Evolutionary conservation across 2,888 invertebrate genomes (phyloP), one percentile per base, ranked within the genome.

Genomic region (Neria commutata): DNA sequence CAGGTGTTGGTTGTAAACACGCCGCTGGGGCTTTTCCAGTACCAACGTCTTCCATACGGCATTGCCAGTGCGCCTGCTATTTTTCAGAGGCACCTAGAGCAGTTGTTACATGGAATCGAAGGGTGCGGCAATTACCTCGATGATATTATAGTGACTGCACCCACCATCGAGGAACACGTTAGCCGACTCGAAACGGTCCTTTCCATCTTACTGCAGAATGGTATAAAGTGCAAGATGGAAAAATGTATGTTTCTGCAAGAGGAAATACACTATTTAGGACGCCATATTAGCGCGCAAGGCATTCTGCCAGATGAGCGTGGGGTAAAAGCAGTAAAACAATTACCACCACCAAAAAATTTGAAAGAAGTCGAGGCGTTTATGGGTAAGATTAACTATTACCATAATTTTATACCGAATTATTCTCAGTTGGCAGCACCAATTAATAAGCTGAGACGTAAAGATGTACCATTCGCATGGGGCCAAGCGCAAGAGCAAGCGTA

Each of bases 21-120:
- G 1, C 76, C 76, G 29, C 69, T 71, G 40, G 79, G 80, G 0
- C 50, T 80, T 3, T 81, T 67, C 58, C 61, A 62, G 26, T 72
- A 73, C 40, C 72, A 74, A 33, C 66, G 78, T 23, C 58, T 80
- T 25, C 72, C 76, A 2, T 78, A 72, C 66, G 81, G 80, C 14
- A 72, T 79, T n/a, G 69, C 72, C 4, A 77, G 78, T 16, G 73
- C 75, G 8, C 71, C 72, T 5, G 74, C 77, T 45, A 62, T 62
- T 19, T 62, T 69, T 62, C 78, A 80, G 54, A 54, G 65, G 46
- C 66, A 68, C 16, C 65, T 79, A 33, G 80, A 81, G 60, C n/a
- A n/a, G n/a, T n/a, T n/a, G n/a, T n/a, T n/a, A n/a, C 59, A 69
- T 47, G 76, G 72, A 4, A 61, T 73, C 2, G 64, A 71, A 2